A percentile compares a stretch with the other conserved stretches of the same genome.
These are phyloP conservation scores for Eupithecia inturbata DNA, from an alignment of 2,888 invertebrate species.

Conservation along the genomic window DNA sequence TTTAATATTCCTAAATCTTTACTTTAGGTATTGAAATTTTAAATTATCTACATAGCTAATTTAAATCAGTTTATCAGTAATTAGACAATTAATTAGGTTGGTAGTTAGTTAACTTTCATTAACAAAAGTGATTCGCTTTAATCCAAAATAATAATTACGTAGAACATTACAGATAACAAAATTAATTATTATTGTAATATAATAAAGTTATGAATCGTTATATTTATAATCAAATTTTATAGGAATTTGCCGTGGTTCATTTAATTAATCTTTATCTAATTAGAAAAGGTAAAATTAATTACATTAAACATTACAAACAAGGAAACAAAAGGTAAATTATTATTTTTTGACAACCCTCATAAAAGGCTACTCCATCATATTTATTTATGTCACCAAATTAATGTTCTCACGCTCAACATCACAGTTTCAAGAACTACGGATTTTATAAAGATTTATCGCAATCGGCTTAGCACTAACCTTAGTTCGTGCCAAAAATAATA, in stretches of 20 bases:
- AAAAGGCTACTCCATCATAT: background rate
- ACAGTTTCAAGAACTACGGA: constrained; percentile 26
- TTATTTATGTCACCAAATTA: background rate
- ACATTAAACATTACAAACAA: background rate
- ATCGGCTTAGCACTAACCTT: constrained; percentile 20
- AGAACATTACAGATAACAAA: background rate
- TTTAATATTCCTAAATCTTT: too few species aligned
- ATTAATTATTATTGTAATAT: too few species aligned
- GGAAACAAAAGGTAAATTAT: background rate
- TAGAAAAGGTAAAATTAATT: background rate
- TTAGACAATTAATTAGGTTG: background rate
- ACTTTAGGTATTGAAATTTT: too few species aligned
- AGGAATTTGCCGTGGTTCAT: background rate
- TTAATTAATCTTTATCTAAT: background rate
- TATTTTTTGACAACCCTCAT: background rate
- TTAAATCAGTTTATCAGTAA: background rate
- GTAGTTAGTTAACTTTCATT: background rate
- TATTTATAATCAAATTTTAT: background rate
- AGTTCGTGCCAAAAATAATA: constrained; percentile 30
- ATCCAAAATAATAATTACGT: background rate
- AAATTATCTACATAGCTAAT: too few species aligned
- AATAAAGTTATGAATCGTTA: background rate
- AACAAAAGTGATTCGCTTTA: background rate
- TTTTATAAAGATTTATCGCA: constrained; percentile 23
- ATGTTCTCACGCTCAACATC: constrained; percentile 27